phyloP scores from a whole-genome alignment of 2,113 vertebrate species.

The Phaethornis superciliosus region DNA sequence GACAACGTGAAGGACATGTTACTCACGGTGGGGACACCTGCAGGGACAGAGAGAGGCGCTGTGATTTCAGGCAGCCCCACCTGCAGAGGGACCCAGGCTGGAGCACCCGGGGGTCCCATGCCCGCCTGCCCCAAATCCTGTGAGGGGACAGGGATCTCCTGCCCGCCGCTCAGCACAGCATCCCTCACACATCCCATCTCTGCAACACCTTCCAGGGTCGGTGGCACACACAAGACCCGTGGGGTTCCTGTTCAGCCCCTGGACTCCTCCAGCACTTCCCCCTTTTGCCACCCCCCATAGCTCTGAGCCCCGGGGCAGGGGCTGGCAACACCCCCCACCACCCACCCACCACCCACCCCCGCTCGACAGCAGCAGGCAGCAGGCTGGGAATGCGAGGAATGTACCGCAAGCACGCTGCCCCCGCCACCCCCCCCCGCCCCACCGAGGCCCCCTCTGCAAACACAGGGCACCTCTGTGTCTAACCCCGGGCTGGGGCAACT shows the following conservation, averaged over 20 bases:
- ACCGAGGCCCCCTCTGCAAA: not conserved
- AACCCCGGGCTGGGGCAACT: fast-evolving
- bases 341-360: not conserved
- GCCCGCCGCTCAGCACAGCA: fast-evolving
- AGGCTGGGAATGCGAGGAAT: slow-evolving; percentile 43
- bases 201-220: not conserved
- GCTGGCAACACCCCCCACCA: not conserved
- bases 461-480: not conserved
- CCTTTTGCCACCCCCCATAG: fast-evolving
- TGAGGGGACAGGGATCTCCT: not conserved
- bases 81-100: fast-evolving
- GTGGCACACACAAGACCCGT: fast-evolving
- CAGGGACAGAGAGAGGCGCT: not conserved
- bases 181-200: fast-evolving
- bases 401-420: not conserved
- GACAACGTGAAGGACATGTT: fast-evolving
- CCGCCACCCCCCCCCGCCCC: not conserved
- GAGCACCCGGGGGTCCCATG: too few species aligned
- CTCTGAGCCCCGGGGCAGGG: not conserved
- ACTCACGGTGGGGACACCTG: not conserved
- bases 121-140: not conserved
- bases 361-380: not conserved
- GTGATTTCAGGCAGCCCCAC: not conserved
- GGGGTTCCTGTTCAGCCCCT: fast-evolving
- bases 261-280: fast-evolving